phyloP scores from a whole-genome alignment of 2,888 invertebrate species.

The Scrobipalpa costella region DNA sequence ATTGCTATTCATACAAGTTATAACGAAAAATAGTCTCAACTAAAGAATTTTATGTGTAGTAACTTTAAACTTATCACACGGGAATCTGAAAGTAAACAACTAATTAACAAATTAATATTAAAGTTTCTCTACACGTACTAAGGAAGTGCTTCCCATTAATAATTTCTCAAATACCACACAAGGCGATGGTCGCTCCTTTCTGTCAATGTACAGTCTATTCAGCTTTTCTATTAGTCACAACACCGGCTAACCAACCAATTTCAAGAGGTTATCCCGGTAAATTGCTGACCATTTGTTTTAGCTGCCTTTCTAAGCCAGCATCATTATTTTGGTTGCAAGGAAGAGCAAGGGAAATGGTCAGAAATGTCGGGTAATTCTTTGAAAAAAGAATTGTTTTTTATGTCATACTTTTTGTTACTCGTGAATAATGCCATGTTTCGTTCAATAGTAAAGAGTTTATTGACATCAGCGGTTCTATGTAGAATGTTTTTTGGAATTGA shows the following conservation, averaged over 20 bases:
- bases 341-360: neutral
- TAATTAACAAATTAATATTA: constrained; percentile 26
- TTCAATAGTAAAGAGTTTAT: too few relatives aligned
- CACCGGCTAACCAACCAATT: constrained; percentile 40
- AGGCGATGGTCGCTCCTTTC: constrained; percentile 35
- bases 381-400: too few relatives aligned
- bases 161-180: constrained; percentile 39
- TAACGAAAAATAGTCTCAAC: neutral
- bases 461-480: too few relatives aligned
- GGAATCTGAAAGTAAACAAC: neutral
- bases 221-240: constrained; percentile 48
- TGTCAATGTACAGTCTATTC: constrained; percentile 46
- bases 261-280: constrained; percentile 41
- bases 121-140: constrained; percentile 1
- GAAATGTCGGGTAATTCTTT: neutral
- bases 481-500: neutral
- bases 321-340: constrained; percentile 39
- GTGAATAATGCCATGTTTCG: too few relatives aligned
- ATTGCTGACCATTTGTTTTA: constrained; percentile 42
- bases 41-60: neutral
- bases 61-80: constrained; percentile 1
- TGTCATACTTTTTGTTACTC: too few relatives aligned
- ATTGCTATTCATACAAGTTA: neutral
- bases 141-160: constrained; percentile 25
- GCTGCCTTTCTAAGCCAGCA: constrained; percentile 40